Base-by-base conservation (phyloP, 2,113 vertebrate species). In the Nibea albiflora region DNA sequence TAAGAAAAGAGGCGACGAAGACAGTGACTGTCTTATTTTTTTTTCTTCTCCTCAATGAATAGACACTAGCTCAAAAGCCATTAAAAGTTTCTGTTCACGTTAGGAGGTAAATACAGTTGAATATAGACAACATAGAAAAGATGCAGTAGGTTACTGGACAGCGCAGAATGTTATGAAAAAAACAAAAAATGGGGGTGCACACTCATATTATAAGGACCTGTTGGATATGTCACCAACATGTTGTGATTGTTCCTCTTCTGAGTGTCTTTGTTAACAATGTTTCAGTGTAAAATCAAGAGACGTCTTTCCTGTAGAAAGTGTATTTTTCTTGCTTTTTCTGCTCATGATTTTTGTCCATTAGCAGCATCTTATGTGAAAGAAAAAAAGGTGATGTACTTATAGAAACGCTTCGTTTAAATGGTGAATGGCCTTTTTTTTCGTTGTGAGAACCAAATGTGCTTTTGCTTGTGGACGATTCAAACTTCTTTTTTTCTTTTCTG, bases 401-500 rank as follows among this genome's bases (percentile, higher is more conserved):
- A 76, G 64, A 76, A 68, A 79, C 20, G 69, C 22, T 78, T 85
- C 74, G 61, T 87, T 72, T 65, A 52, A 76, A 78, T 79, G 69
- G 70, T 87, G 67, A 93, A 94, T 89, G 90, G 92, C 94, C 92
- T 94, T 95, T 46, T 92, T 26, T 26, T 26, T 26, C n/a, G n/a
- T n/a, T 89, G 86, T 85, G 56, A 89, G 80, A 91, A 91, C 91
- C 89, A 73, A 80, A 90, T 76, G 91, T 94, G 92, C 90, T 93
- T 93, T 94, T 56, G 81, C 89, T 89, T 88, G 83, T 84, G 62
- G 78, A 88, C 63, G 62, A 63, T 83, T 88, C 46, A 70, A 73
- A 84, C n/a, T 46, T 67, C 70, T 57, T 11, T 28, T 28, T 35
- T 35, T 7, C 24, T 26, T 26, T 26, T 26, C 24, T 9, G 44